Conservation (phyloP, 2,113 vertebrate genomes). For the Mastomys natalensis region DNA sequence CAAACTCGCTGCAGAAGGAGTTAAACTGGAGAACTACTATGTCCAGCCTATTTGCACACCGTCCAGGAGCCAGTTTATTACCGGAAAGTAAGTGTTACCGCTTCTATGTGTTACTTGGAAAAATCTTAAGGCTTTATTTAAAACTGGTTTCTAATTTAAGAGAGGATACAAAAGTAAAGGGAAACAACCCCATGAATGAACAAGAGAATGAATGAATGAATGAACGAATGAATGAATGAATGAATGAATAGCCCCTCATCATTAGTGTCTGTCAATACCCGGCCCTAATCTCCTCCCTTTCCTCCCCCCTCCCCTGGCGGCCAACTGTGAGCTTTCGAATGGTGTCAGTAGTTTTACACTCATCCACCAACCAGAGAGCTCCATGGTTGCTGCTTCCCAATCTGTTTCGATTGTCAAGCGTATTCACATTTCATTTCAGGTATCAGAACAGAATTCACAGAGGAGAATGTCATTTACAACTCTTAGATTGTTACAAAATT, state of each 20-base stretch:
- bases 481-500: background rate
- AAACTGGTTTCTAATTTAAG: slow-evolving; percentile 11
- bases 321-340: background rate
- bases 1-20: slow-evolving; percentile 94
- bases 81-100: slow-evolving; percentile 93
- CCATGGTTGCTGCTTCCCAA: background rate
- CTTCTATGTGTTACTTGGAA: slow-evolving; percentile 51
- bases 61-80: slow-evolving; percentile 97
- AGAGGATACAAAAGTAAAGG: background rate
- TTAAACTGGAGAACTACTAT: slow-evolving; percentile 99
- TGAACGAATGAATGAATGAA: background rate
- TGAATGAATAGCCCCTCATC: background rate
- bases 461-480: background rate
- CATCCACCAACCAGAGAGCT: background rate
- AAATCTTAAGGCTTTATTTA: background rate
- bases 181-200: background rate
- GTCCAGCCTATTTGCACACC: slow-evolving; percentile 99
- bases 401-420: background rate
- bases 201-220: background rate
- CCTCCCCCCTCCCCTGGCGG: background rate
- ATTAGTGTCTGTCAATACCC: background rate
- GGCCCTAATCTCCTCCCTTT: background rate
- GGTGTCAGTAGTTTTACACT: background rate
- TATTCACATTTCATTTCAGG: background rate
- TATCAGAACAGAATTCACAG: background rate